Evolutionary conservation across 2,113 vertebrate species (phyloP), one percentile per base, ranked within the genome.

Genomic region (Seriola dumerili): DNA sequence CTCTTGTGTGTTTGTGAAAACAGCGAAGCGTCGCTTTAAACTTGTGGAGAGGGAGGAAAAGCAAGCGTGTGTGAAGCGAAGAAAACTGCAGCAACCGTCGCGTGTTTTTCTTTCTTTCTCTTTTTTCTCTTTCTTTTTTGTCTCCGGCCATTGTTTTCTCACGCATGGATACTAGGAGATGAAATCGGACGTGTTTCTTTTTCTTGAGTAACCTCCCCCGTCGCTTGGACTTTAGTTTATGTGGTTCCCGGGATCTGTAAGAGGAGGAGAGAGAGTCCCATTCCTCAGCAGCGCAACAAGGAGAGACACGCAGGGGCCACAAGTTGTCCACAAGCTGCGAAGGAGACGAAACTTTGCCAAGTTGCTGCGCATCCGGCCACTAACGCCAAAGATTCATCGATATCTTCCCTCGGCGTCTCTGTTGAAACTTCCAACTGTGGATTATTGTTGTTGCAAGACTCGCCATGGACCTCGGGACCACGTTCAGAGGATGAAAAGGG

Each of bases 341-440:
- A 79, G 83, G 86, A 89, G 85, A 62, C 76, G 64, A 92, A 91
- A 93, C 81, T 93, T 93, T 92, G 87, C 84, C 88, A 92, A 94
- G 89, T 92, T 89, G 57, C 83, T 78, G 92, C 89, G 87, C 91
- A 86, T 91, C 87, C 89, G 88, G 87, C 68, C 82, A 52, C 83
- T 8, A 76, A 89, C 84, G 88, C 65, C 82, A 81, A 81, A 71
- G 1, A 61, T 29, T 23, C 72, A 78, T 46, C 86, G 63, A 68
- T 79, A 80, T 76, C 85, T 69, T 64, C 65, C 29, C 14, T 23
- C 64, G 5, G 48, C 48, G 25, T 1, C 54, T 54, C 25, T 61
- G 68, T 21, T 76, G 36, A 12, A 69, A 66, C 63, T 76, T 80
- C 55, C 55, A 76, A 67, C 69, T 80, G 84, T 92, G 92, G 91